phyloP scores from a whole-genome alignment of 1,140 invertebrate genomes.

The Sinella curviseta region DNA sequence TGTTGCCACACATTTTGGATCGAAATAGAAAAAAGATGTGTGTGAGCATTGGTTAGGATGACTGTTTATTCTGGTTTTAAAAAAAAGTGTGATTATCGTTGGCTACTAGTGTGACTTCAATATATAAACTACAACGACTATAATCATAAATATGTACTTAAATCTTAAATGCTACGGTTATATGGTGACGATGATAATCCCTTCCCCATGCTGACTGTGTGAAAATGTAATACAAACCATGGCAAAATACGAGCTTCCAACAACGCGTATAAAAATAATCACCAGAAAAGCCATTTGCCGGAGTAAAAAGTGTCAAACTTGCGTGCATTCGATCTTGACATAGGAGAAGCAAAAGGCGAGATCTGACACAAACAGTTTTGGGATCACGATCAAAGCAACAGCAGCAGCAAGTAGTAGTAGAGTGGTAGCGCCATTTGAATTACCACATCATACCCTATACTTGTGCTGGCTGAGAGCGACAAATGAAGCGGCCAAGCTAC shows the following conservation, averaged over 20 bases:
- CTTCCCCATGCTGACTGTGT: too few relatives aligned
- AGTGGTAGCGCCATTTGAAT: too few relatives aligned
- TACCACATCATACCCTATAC: too few relatives aligned
- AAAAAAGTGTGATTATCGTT: not conserved
- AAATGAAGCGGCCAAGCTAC: too few relatives aligned
- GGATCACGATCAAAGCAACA: not conserved
- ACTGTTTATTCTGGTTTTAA: not conserved
- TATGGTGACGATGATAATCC: too few relatives aligned
- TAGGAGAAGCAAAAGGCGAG: slow-evolving; percentile 10
- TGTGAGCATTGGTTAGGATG: not conserved
- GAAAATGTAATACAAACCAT: not conserved
- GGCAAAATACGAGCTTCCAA: not conserved
- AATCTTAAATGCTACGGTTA: too few relatives aligned
- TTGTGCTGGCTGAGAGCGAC: too few relatives aligned
- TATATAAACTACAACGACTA: too few relatives aligned
- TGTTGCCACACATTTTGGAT: slow-evolving; percentile 6
- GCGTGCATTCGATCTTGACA: slow-evolving; percentile 13
- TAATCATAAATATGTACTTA: too few relatives aligned
- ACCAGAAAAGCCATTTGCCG: slow-evolving; percentile 13
- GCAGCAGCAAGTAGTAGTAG: not conserved
- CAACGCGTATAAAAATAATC: slow-evolving; percentile 14
- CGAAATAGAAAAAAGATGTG: too few relatives aligned
- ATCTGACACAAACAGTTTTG: not conserved
- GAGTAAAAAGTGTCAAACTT: slow-evolving; percentile 14
- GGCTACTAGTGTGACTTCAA: not conserved